Evolutionary conservation across 2,888 invertebrate species (phyloP).

Genomic region (Molorchus minor): DNA sequence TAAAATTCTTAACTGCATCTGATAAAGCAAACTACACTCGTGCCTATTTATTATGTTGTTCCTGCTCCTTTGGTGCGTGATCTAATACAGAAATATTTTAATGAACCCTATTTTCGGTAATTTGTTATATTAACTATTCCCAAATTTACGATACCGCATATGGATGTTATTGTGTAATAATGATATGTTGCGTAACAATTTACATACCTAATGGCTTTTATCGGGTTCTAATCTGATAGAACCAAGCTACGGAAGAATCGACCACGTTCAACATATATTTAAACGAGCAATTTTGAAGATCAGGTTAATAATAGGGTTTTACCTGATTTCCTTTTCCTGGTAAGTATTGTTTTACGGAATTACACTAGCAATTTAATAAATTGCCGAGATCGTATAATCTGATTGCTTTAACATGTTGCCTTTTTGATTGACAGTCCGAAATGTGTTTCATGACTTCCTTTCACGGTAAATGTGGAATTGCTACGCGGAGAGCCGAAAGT

Average conservation of each 20-base stretch:
- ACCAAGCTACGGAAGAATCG: not conserved
- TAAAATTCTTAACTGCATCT: slow-evolving; percentile 20
- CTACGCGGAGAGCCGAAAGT: slow-evolving; percentile 11
- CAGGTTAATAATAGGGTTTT: slow-evolving; percentile 25
- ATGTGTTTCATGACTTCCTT: slow-evolving; percentile 27
- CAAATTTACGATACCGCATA: slow-evolving; percentile 42
- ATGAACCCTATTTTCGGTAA: slow-evolving; percentile 44
- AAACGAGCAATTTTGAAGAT: slow-evolving; percentile 9
- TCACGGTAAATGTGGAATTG: slow-evolving; percentile 18
- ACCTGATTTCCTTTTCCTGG: slow-evolving; percentile 23
- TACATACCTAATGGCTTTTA: slow-evolving; percentile 11
- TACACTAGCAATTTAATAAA: slow-evolving; percentile 24
- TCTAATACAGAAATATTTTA: slow-evolving; percentile 10
- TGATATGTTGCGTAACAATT: slow-evolving; percentile 6
- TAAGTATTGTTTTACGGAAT: slow-evolving; percentile 20
- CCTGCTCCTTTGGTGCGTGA: slow-evolving; percentile 18
- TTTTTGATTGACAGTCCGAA: slow-evolving; percentile 23
- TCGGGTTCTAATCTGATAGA: not conserved
- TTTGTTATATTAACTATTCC: slow-evolving; percentile 45
- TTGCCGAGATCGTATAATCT: slow-evolving; percentile 19
- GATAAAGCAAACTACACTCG: slow-evolving; percentile 16
- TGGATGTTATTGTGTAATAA: slow-evolving; percentile 25
- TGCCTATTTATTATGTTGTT: slow-evolving; percentile 19
- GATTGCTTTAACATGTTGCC: slow-evolving; percentile 16
- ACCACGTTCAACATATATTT: slow-evolving; percentile 6